phyloP scores from a whole-genome alignment of 2,113 vertebrate species.

The Zosterops pallidus region DNA sequence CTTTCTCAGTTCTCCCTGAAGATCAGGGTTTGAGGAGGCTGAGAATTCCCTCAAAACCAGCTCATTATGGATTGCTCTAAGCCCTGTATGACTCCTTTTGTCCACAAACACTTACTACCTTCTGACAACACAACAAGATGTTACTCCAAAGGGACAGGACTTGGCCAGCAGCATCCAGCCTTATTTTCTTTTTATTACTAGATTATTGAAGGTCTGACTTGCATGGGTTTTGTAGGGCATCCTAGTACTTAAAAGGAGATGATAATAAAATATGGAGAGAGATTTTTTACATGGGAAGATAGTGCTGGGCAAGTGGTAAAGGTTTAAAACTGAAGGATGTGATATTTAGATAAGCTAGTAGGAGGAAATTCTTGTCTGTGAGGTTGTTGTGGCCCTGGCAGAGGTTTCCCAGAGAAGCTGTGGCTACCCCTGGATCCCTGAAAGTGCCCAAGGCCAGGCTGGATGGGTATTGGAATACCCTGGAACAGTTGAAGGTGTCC shows the following conservation, averaged over 20 bases:
- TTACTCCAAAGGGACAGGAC: background rate
- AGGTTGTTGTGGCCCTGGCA: fast-evolving
- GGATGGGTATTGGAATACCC: fast-evolving
- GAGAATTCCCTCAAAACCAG: background rate
- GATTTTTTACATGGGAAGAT: background rate
- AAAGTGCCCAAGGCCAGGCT: fast-evolving
- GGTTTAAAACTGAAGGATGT: background rate
- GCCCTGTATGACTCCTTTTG: background rate
- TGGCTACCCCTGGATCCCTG: background rate
- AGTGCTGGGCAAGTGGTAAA: background rate
- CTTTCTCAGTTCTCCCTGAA: background rate
- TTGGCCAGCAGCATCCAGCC: background rate
- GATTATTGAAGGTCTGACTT: background rate
- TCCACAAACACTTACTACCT: background rate
- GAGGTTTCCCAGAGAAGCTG: background rate
- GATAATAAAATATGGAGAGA: background rate
- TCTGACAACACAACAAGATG: background rate
- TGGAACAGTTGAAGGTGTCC: background rate
- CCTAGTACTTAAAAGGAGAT: background rate
- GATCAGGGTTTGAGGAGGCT: background rate
- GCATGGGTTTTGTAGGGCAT: background rate
- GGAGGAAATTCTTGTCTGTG: background rate
- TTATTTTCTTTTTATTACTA: background rate
- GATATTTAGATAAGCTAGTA: background rate
- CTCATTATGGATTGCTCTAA: background rate